Percentiles rank a stretch among this genome's conserved stretches.
These are phyloP conservation scores for Vicugna pacos DNA, from an alignment of 2,113 vertebrate genomes.

Conservation along the genomic window DNA sequence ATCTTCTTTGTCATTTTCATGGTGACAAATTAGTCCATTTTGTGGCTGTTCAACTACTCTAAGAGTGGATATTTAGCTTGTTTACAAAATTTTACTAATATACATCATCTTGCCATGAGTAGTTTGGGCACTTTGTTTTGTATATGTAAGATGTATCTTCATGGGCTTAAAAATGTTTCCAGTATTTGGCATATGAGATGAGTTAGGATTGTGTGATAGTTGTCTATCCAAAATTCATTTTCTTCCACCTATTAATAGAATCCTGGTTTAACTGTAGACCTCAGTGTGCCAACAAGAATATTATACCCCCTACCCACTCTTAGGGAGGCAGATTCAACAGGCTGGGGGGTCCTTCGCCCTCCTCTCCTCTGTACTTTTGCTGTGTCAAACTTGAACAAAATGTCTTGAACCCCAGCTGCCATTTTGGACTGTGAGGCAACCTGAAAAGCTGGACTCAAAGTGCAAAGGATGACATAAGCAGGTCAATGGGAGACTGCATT, in stretches of 20 bases:
- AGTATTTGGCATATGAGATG: constrained; percentile 10
- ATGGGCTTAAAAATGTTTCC: background rate
- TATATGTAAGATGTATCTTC: background rate
- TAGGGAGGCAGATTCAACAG: background rate
- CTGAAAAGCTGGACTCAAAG: background rate
- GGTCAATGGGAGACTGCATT: background rate
- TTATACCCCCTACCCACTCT: background rate
- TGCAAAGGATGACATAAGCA: background rate
- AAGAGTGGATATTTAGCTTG: background rate
- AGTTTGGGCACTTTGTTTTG: constrained; percentile 22
- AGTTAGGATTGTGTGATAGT: background rate
- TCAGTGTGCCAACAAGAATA: background rate
- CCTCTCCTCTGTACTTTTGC: background rate
- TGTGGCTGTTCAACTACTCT: background rate
- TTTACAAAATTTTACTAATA: constrained; percentile 27
- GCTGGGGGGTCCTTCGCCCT: background rate
- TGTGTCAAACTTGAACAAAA: background rate
- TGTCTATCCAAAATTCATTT: background rate
- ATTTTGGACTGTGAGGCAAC: background rate
- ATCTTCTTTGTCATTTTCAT: background rate
- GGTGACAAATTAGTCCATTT: background rate
- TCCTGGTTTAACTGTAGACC: background rate
- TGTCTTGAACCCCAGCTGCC: background rate
- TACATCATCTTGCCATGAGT: background rate
- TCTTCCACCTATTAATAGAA: constrained; percentile 14